Evolutionary conservation across 2,888 invertebrate genomes (phyloP).

Genomic region (Fragum fragum): DNA sequence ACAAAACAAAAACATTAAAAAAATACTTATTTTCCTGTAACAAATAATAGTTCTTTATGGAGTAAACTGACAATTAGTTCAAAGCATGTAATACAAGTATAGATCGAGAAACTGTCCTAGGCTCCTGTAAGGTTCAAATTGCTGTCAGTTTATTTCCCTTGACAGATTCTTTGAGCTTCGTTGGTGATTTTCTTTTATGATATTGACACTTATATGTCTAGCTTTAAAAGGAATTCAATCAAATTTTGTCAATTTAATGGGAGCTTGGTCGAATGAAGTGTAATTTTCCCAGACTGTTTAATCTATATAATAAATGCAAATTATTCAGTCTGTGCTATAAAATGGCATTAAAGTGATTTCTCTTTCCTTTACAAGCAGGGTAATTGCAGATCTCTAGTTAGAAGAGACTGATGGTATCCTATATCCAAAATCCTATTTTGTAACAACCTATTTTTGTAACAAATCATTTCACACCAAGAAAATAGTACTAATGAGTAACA

Average conservation of each 20-base stretch:
- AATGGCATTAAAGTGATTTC: neutral
- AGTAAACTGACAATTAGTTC: too few species aligned
- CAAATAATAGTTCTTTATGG: too few species aligned
- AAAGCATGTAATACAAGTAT: neutral
- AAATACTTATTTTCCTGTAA: too few species aligned
- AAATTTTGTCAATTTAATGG: slow-evolving; percentile 9
- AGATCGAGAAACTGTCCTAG: neutral
- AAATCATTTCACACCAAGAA: too few species aligned
- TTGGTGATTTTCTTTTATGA: slow-evolving; percentile 15
- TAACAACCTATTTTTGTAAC: too few species aligned
- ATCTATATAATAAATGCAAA: slow-evolving; percentile 4
- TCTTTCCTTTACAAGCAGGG: too few species aligned
- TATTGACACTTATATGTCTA: slow-evolving; percentile 27
- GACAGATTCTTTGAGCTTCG: neutral
- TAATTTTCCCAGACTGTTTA: slow-evolving; percentile 18
- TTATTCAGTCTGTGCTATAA: slow-evolving; percentile 3
- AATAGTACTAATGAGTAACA: too few species aligned
- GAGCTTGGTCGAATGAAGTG: neutral
- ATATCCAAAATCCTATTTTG: too few species aligned
- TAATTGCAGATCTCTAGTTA: too few species aligned
- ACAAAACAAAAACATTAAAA: too few species aligned
- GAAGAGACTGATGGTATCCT: too few species aligned
- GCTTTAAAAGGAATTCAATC: slow-evolving; percentile 22
- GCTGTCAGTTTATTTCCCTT: neutral
- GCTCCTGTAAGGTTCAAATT: neutral